Base-by-base conservation (phyloP, 2,888 invertebrate genomes). In the Chrysodeixis includens region DNA sequence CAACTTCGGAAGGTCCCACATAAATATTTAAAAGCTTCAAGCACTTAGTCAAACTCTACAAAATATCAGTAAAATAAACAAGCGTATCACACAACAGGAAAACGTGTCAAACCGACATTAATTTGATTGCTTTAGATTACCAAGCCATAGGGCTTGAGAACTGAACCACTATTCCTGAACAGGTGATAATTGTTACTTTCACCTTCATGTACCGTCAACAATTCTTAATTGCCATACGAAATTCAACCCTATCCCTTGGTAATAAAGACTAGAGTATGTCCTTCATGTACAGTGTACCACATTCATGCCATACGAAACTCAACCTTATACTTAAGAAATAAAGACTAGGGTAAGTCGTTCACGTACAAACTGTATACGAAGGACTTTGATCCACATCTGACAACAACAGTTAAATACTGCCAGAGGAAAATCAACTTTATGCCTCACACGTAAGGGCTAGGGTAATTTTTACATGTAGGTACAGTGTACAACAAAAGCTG, bases 131-230 rank as follows among this genome's bases (percentile, higher is more conserved):
- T 58, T 56, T 71, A 78, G 80, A 84, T 84, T 79, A 79, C 71
- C 49, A 59, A 64, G 76, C 82, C 69, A 81, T 74, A 74, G 71
- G 71, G 78, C 85, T 76, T 59, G 61, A 54, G 86, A 83, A 65
- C 82, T 71, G 63, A 62, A 51, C 65, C 66, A 26, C 6, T 68
- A 81, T 78, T 78, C 74, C 74, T 72, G 46, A 68, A 65, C 82
- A 74, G 69, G 74, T 83, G 83, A 85, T 84, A 84, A 81, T 79
- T 78, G 69, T 62, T 74, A 81, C 84, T 84, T 84, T 84, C 86
- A 81, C 84, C 79, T 49, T 74, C 59, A 64, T 69, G 63, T 54
- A 30, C 30, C 16, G 10, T 20, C 9, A 2, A 46, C 16, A n/a
- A 9, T 2, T 4, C 14, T 4, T 14, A 4, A 40, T 1, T 7